These are phyloP conservation scores for Aleiodes leptofemur DNA, from an alignment of 2,888 invertebrate genomes.

Conservation along the genomic window DNA sequence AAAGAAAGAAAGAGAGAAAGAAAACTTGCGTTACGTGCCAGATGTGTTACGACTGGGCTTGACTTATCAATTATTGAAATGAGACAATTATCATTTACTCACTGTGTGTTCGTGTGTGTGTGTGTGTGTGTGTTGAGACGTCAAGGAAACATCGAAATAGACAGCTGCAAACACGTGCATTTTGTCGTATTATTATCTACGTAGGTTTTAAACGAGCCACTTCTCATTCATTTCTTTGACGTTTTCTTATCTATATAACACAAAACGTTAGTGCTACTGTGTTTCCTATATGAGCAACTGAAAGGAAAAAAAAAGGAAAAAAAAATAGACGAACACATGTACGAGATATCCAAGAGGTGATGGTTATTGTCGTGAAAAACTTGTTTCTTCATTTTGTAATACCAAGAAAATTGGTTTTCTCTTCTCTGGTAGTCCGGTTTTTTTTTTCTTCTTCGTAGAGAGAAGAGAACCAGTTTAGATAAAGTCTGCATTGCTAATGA, in stretches of 20 bases:
- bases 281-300: not conserved
- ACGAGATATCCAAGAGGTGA: constrained; percentile 13
- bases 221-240: constrained; percentile 23
- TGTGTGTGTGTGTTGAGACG: constrained; percentile 36
- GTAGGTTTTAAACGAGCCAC: constrained; percentile 50
- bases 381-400: constrained; percentile 40
- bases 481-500: constrained; percentile 36
- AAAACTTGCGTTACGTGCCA: constrained; percentile 59
- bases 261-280: not conserved
- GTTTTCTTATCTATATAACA: constrained; percentile 1
- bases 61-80: constrained; percentile 75
- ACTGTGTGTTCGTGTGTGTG: constrained; percentile 16
- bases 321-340: not conserved
- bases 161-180: constrained; percentile 70
- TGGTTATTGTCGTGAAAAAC: constrained; percentile 45
- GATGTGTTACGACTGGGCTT: constrained; percentile 67
- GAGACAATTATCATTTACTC: constrained; percentile 74
- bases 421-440: constrained; percentile 32
- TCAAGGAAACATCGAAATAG: constrained; percentile 49
- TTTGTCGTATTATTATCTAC: constrained; percentile 65
- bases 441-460: constrained; percentile 26
- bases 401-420: constrained; percentile 46
- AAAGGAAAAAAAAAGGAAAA: not conserved
- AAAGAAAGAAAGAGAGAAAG: too few relatives aligned
- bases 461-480: constrained; percentile 45